Evolutionary conservation across 2,797 vertebrate genomes (phyloP), one percentile per base, ranked within the genome.

Genomic region (Hippopotamyrus pictus): DNA sequence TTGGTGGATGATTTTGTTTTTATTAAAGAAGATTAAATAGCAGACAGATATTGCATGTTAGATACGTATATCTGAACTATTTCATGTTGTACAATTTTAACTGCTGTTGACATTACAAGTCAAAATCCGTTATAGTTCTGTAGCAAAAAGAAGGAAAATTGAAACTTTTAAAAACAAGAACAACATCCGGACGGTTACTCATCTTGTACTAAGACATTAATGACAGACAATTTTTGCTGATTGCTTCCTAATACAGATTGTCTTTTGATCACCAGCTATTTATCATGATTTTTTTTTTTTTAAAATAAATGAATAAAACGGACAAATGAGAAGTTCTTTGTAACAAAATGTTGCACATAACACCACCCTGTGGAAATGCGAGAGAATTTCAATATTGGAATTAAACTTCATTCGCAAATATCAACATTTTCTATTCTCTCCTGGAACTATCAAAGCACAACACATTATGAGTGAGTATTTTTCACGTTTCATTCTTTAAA

Each of bases 341-440:
- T 59, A n/a, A 59, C 86, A 87, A 87, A 87, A 57, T 59, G 53
- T 57, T 59, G 86, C 53, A 57, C 50, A 87, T 57, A 33, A 59
- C 86, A 41, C 86, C 86, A 87, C 86, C 86, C 86, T 57, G 86
- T 87, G 86, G 86, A 87, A 29, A 57, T 33, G 22, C 19, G 5
- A 37, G 50, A 37, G 51, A 86, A 86, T 86, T 22, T 54, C 53
- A 82, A 51, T 14, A 9, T 29, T 48, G 50, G n/a, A 48, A 50
- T 50, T 22, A 46, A 41, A 82, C 76, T 22, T n/a, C 6, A 46
- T 46, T 44, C 6, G 19, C 17, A 6, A 33, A 41, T 87, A 37
- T 87, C 6, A 87, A 57, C 44, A 11, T 3, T 2, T 57, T 87
- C 29, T 33, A 19, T 12, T 33, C 51, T 48, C 48, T 17, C 33